Percentiles rank a stretch among this genome's conserved stretches.
These are phyloP conservation scores for Diabrotica virgifera DNA, from an alignment of 1,140 invertebrate genomes.

Conservation along the genomic window DNA sequence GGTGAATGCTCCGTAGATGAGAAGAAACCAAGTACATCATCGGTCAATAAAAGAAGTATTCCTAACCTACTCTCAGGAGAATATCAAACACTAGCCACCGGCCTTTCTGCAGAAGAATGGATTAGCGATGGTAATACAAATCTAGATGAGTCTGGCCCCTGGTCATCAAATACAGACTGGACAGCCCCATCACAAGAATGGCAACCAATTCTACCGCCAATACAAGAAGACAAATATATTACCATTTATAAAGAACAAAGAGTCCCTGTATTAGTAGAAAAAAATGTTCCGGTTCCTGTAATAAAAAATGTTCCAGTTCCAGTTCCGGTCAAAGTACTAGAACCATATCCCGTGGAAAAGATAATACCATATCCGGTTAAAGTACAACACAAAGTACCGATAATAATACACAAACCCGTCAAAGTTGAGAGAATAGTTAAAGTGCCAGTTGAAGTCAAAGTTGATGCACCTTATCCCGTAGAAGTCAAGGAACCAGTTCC, in stretches of 20 bases:
- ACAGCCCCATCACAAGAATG: too few species aligned
- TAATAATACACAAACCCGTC: constrained; percentile 64
- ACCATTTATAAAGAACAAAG: constrained; percentile 68
- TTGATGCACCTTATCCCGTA: constrained; percentile 64
- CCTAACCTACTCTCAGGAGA: too few species aligned
- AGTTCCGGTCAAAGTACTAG: constrained; percentile 51
- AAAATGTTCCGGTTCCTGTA: constrained; percentile 37
- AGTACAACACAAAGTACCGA: constrained; percentile 57
- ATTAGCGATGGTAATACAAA: too few species aligned
- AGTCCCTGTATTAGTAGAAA: constrained; percentile 41
- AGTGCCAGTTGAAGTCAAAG: constrained; percentile 67
- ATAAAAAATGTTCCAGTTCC: constrained; percentile 64
- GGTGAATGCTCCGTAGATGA: too few species aligned
- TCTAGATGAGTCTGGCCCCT: too few species aligned
- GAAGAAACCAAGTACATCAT: too few species aligned
- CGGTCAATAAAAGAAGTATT: too few species aligned
- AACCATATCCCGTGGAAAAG: constrained; percentile 70
- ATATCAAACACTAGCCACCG: too few species aligned
- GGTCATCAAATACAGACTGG: too few species aligned
- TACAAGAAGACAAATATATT: constrained; percentile 59
- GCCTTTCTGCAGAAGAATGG: too few species aligned
- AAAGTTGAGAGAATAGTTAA: constrained; percentile 71
- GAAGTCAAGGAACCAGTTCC: constrained; percentile 63
- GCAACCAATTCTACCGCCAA: too few species aligned
- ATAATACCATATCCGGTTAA: constrained; percentile 50